Evolutionary conservation across 2,888 invertebrate species (phyloP).

Genomic region (Drosophila mulleri): DNA sequence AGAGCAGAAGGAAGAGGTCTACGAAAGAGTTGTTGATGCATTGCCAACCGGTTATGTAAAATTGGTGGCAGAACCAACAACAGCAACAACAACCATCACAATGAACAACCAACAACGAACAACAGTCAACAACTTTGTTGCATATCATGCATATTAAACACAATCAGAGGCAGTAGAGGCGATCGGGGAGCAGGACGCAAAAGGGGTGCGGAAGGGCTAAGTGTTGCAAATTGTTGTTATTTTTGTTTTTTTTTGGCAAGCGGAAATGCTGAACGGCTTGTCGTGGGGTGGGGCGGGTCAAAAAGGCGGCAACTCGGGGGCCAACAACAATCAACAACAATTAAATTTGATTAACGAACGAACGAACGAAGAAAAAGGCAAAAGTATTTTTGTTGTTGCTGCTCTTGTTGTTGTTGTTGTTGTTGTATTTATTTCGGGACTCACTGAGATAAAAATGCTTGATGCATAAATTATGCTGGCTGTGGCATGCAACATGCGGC

Average conservation of each 20-base stretch:
- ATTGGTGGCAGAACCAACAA: constrained; percentile 43
- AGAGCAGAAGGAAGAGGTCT: neutral
- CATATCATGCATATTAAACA: constrained; percentile 72
- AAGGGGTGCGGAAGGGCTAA: neutral
- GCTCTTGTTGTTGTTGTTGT: too few species aligned
- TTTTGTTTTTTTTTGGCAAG: constrained; percentile 45
- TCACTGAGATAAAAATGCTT: constrained; percentile 31
- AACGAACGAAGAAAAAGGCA: neutral
- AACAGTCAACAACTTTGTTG: constrained; percentile 41
- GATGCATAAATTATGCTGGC: constrained; percentile 73
- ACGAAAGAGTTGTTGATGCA: constrained; percentile 39
- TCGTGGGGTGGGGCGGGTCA: neutral
- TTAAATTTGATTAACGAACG: constrained; percentile 71
- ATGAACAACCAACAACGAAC: constrained; percentile 10
- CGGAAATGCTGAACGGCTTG: constrained; percentile 43
- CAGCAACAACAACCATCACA: neutral
- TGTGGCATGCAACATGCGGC: constrained; percentile 50
- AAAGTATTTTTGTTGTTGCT: constrained; percentile 27
- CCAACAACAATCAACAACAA: constrained; percentile 56
- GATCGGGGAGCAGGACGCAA: neutral
- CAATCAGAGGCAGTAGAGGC: neutral
- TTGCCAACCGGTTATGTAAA: constrained; percentile 74
- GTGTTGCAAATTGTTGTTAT: constrained; percentile 27
- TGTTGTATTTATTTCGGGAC: constrained; percentile 1
- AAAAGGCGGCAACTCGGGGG: neutral